phyloP scores from a whole-genome alignment of 2,797 vertebrate species.

The Schizopygopsis malacanthus region DNA sequence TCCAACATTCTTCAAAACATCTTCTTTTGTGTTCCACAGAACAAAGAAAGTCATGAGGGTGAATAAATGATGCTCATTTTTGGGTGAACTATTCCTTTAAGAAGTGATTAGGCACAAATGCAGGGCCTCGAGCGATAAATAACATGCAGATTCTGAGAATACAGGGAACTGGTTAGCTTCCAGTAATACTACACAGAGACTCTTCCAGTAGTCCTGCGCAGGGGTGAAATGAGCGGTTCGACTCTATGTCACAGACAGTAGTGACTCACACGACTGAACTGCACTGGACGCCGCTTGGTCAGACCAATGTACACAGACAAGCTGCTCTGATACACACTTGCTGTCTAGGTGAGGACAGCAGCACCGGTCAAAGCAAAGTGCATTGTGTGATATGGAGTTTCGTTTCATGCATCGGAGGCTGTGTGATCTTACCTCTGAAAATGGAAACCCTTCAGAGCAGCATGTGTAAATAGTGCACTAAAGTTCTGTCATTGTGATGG shows the following conservation, averaged over 20 bases:
- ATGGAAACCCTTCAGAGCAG: conserved; percentile 49
- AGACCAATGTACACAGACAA: conserved; percentile 53
- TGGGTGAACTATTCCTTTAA: conserved; percentile 1
- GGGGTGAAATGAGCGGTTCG: conserved; percentile 40
- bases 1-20: too few species aligned
- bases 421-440: conserved; percentile 55
- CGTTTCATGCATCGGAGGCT: conserved; percentile 43
- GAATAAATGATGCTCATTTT: neutral
- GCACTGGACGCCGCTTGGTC: conserved; percentile 54
- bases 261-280: conserved; percentile 56
- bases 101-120: conserved; percentile 32
- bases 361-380: conserved; percentile 33
- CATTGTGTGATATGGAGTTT: conserved; percentile 52
- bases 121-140: conserved; percentile 48
- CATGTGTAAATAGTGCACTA: conserved; percentile 56
- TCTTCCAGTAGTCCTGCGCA: conserved; percentile 26
- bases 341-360: conserved; percentile 27
- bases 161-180: conserved; percentile 48
- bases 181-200: conserved; percentile 48
- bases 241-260: conserved; percentile 30
- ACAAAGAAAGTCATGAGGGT: neutral
- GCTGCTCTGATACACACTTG: conserved; percentile 23
- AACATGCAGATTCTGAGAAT: conserved; percentile 54
- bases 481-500: conserved; percentile 72
- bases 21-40: conserved; percentile 20